These are phyloP conservation scores for Ladona fulva DNA, from an alignment of 1,140 invertebrate genomes.

Conservation along the genomic window DNA sequence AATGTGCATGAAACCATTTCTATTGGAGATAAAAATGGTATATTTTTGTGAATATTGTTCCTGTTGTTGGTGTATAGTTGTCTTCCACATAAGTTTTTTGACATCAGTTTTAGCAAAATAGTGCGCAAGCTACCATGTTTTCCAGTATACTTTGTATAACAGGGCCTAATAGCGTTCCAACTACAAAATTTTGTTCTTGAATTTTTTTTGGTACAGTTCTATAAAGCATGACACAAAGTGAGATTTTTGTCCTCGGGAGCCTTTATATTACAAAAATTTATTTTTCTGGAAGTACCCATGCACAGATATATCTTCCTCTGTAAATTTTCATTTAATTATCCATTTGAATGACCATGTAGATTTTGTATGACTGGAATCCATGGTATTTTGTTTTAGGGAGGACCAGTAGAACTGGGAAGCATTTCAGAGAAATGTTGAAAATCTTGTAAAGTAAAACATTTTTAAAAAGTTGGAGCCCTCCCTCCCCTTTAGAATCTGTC, in stretches of 20 bases:
- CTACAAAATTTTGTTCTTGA: background rate
- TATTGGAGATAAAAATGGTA: constrained; percentile 1
- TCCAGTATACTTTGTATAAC: constrained; percentile 3
- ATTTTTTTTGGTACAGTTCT: background rate
- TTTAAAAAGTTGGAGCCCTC: background rate
- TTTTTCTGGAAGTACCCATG: too few species aligned
- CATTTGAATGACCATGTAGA: background rate
- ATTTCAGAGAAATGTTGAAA: background rate
- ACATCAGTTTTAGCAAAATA: constrained; percentile 3
- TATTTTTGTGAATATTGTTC: constrained; percentile 10
- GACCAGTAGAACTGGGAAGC: background rate
- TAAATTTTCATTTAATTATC: background rate
- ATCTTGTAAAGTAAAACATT: background rate
- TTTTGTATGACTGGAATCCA: background rate
- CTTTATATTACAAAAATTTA: too few species aligned
- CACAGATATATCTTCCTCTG: background rate
- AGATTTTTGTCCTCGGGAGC: too few species aligned
- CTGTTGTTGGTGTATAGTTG: constrained; percentile 9
- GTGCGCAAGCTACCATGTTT: background rate
- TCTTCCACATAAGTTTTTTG: constrained; percentile 1
- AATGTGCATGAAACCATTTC: background rate
- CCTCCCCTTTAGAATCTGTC: background rate
- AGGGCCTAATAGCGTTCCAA: background rate
- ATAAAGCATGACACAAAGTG: too few species aligned
- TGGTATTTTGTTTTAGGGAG: background rate